Percentiles rank a stretch among this genome's conserved stretches.
These are phyloP conservation scores for Argopecten irradians DNA, from an alignment of 1,140 invertebrate species.

Conservation along the genomic window DNA sequence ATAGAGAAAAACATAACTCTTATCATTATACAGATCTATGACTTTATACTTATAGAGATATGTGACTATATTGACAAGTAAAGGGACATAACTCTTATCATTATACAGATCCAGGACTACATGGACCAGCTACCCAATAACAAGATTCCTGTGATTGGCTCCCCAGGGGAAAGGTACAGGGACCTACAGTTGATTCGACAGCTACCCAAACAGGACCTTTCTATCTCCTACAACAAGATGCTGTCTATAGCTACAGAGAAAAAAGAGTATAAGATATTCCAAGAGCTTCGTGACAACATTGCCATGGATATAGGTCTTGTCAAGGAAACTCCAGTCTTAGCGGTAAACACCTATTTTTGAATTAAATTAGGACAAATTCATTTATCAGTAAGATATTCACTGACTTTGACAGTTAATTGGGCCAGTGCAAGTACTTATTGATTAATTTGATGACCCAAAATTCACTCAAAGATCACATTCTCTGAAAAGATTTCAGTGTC, in stretches of 20 bases:
- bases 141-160: constrained; percentile 97
- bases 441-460: too few relatives aligned
- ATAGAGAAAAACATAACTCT: background rate
- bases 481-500: too few relatives aligned
- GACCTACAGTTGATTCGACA: constrained; percentile 91
- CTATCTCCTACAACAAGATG: constrained; percentile 92
- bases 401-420: too few relatives aligned
- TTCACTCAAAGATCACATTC: too few relatives aligned
- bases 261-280: constrained; percentile 93
- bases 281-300: constrained; percentile 92
- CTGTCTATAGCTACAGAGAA: constrained; percentile 89
- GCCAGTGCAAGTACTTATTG: too few relatives aligned
- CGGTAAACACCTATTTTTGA: constrained; percentile 45
- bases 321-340: constrained; percentile 72
- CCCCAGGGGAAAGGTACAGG: constrained; percentile 94
- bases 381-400: too few relatives aligned
- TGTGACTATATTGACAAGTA: too few relatives aligned
- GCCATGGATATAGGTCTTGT: constrained; percentile 94
- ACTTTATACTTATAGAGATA: too few relatives aligned
- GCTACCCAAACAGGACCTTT: constrained; percentile 96
- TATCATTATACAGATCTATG: too few relatives aligned
- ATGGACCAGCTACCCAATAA: constrained; percentile 97
- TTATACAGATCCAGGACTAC: constrained; percentile 94
- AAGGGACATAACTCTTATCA: background rate
- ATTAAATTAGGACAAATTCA: too few relatives aligned